A percentile compares a stretch with the other conserved stretches of the same genome.
Evolutionary conservation across 2,888 invertebrate species (phyloP).

Genomic region (Agrochola circellaris): DNA sequence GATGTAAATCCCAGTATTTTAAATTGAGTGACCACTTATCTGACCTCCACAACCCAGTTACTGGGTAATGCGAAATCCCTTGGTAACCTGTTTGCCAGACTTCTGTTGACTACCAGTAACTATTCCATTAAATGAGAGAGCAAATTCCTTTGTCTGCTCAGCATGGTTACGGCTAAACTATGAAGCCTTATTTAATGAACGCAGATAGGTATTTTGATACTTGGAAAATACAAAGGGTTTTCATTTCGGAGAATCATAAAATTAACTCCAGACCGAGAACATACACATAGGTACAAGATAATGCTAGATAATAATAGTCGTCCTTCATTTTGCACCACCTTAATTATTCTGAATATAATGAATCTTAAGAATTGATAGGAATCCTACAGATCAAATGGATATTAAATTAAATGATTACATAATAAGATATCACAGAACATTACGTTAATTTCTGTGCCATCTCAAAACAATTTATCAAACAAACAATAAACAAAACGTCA

Average conservation of each 20-base stretch:
- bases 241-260: neutral
- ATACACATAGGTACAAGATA: neutral
- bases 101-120: neutral
- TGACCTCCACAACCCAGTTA: neutral
- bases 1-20: too few relatives aligned
- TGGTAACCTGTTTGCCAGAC: neutral
- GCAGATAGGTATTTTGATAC: neutral
- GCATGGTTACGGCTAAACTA: neutral
- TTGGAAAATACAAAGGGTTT: neutral
- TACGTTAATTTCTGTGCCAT: constrained; percentile 20
- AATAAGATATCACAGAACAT: constrained; percentile 26
- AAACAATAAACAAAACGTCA: constrained; percentile 34
- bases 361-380: neutral
- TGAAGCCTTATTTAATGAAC: neutral
- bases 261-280: neutral
- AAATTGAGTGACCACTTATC: neutral
- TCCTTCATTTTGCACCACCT: neutral
- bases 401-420: neutral
- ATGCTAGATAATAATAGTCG: neutral
- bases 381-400: neutral
- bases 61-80: neutral
- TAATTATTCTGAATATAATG: too few relatives aligned
- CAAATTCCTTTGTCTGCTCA: neutral
- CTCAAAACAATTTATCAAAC: constrained; percentile 46
- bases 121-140: neutral